Evolutionary conservation across 2,113 vertebrate species (phyloP), one percentile per base, ranked within the genome.

Genomic region (Anser cygnoides): DNA sequence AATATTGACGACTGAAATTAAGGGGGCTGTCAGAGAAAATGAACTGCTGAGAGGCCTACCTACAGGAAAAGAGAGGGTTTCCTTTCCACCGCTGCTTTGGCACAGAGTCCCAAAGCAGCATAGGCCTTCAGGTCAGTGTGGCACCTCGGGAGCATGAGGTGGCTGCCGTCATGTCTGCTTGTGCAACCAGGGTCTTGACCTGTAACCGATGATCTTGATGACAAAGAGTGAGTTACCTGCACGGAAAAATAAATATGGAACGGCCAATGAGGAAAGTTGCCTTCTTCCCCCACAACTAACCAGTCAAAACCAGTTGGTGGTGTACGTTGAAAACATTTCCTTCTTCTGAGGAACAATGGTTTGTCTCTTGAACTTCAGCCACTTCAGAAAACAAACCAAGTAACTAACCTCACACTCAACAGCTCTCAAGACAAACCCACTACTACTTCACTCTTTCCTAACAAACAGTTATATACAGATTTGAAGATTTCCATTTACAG

Each of bases 231-330:
- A 82, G 63, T 37, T 28, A 81, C 63, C 94, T 96, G 82, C 59
- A 13, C 12, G 10, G 35, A 59, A 63, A 92, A 76, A 89, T 1
- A 22, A 26, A 77, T 23, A 37, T 46, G 7, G 5, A 6, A 92
- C 55, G 26, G 18, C 6, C 11, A 29, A 68, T 52, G 20, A 83
- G n/a, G 6, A 15, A 41, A 17, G 28, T 7, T 7, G 44, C 31
- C 13, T 59, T 50, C 10, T n/a, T 58, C 10, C 12, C 19, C 71
- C 23, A 9, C 12, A 80, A 2, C 3, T 6, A 17, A 7, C 8
- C 52, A 57, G 28, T 9, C 39, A 41, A 43, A 79, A 52, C 2
- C 0, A 0, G n/a, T 25, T 14, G 2, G 19, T 8, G 35, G 11
- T 10, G 46, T 0, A 0, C 1, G 11, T 4, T n/a, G 11, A 12